phyloP scores from a whole-genome alignment of 2,113 vertebrate genomes.

The Amphiprion ocellaris region DNA sequence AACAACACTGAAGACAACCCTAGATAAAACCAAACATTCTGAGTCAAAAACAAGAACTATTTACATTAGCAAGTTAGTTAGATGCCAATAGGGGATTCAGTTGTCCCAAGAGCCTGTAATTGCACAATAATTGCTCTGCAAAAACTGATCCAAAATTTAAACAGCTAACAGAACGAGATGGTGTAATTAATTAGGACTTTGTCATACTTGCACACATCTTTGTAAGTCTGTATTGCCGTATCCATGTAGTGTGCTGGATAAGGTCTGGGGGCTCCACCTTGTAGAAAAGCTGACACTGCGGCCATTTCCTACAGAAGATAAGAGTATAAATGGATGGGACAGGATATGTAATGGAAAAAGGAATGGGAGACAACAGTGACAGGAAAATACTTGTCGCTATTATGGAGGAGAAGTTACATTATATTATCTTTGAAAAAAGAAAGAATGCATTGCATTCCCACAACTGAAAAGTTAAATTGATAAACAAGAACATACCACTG shows the following conservation, averaged over 20 bases:
- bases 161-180: background rate
- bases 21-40: background rate
- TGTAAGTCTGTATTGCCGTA: constrained; percentile 96
- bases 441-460: too few species aligned
- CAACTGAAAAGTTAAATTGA: too few species aligned
- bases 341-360: background rate
- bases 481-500: too few species aligned
- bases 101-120: too few species aligned
- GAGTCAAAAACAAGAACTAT: too few species aligned
- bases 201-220: constrained; percentile 96
- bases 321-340: background rate
- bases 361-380: background rate
- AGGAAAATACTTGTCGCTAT: background rate
- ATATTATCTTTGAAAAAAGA: too few species aligned
- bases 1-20: background rate
- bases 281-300: constrained; percentile 96
- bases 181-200: background rate
- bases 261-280: constrained; percentile 91
- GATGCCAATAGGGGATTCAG: too few species aligned
- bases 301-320: constrained; percentile 93
- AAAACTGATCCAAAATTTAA: background rate
- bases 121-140: too few species aligned
- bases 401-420: background rate
- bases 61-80: too few species aligned
- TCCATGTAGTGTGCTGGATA: constrained; percentile 99